Evolutionary conservation across 2,888 invertebrate genomes (phyloP).

Genomic region (Isotomurus palustris): DNA sequence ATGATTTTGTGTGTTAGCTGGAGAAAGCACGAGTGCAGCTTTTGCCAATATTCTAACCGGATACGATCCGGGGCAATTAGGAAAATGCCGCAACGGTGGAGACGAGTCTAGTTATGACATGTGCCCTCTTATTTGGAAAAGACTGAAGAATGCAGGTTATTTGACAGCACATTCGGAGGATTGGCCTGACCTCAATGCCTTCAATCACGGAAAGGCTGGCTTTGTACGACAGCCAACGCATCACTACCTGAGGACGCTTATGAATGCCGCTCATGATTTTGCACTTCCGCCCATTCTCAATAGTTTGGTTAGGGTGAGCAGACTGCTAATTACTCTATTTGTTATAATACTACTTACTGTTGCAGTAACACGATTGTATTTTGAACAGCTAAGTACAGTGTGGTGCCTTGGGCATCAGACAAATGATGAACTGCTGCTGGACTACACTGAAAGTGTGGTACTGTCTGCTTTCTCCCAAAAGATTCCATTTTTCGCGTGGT

Average conservation of each 20-base stretch:
- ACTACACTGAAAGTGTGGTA: not conserved
- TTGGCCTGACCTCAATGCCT: slow-evolving; percentile 49
- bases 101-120: slow-evolving; percentile 37
- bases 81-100: slow-evolving; percentile 31
- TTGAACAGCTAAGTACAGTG: not conserved
- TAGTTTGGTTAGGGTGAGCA: not conserved
- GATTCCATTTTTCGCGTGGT: slow-evolving; percentile 3
- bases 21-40: slow-evolving; percentile 71
- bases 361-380: too few species aligned
- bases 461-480: not conserved
- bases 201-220: slow-evolving; percentile 50
- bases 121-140: slow-evolving; percentile 50
- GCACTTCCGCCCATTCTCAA: not conserved
- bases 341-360: too few species aligned
- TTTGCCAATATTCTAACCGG: slow-evolving; percentile 76
- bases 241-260: slow-evolving; percentile 50
- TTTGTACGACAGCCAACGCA: slow-evolving; percentile 50
- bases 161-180: slow-evolving; percentile 51
- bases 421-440: slow-evolving; percentile 5
- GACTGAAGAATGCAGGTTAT: slow-evolving; percentile 48
- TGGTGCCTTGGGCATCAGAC: slow-evolving; percentile 6
- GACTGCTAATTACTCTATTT: too few species aligned
- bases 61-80: slow-evolving; percentile 50
- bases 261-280: slow-evolving; percentile 46
- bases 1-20: not conserved